Conservation (phyloP, 2,888 invertebrate genomes). For the Drosophila phalerata region DNA sequence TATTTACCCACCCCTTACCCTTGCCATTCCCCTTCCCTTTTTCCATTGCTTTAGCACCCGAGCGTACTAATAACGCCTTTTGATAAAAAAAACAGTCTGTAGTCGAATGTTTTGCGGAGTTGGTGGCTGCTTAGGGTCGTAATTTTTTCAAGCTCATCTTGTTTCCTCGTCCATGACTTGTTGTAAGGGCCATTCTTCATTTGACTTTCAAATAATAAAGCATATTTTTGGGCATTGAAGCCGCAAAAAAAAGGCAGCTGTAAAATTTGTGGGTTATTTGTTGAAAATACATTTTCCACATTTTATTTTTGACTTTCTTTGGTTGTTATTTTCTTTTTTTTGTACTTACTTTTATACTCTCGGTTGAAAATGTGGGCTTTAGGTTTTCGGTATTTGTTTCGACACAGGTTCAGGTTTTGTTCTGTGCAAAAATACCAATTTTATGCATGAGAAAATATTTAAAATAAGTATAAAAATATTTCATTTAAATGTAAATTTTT, state of each 20-base stretch:
- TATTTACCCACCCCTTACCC: background rate
- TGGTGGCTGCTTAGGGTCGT: conserved; percentile 44
- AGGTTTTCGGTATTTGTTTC: conserved; percentile 47
- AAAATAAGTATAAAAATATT: conserved; percentile 72
- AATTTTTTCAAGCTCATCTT: conserved; percentile 38
- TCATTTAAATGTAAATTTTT: conserved; percentile 78
- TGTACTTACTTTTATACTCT: conserved; percentile 13
- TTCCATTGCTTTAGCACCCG: conserved; percentile 35
- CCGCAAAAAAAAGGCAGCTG: conserved; percentile 63
- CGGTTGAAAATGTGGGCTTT: conserved; percentile 22
- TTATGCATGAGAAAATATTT: conserved; percentile 79
- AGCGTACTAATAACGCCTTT: conserved; percentile 51
- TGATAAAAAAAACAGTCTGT: conserved; percentile 49
- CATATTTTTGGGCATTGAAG: conserved; percentile 54
- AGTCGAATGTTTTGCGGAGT: conserved; percentile 32
- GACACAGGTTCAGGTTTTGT: conserved; percentile 33
- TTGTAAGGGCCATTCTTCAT: conserved; percentile 50
- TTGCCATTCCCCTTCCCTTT: background rate
- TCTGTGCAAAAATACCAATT: conserved; percentile 74
- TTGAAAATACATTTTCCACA: conserved; percentile 67
- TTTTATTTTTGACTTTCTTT: conserved; percentile 39
- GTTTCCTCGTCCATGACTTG: conserved; percentile 55
- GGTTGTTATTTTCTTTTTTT: conserved; percentile 14
- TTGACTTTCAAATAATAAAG: conserved; percentile 73
- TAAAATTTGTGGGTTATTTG: conserved; percentile 72